phyloP scores from a whole-genome alignment of 1,140 invertebrate species.

The Danaus plexippus region DNA sequence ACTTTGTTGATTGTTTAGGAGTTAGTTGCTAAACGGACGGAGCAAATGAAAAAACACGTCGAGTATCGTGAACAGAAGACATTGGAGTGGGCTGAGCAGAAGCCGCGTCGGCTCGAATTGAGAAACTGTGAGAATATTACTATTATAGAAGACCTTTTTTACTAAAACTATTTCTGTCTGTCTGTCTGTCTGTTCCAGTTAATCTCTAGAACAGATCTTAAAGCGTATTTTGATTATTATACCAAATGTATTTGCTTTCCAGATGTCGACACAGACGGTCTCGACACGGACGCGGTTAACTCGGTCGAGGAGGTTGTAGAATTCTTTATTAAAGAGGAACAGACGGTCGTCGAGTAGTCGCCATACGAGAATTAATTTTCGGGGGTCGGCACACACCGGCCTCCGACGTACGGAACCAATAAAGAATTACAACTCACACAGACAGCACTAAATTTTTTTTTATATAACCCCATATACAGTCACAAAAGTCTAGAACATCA shows the following conservation, averaged over 20 bases:
- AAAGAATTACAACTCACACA: slow-evolving; percentile 19
- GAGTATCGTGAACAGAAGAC: slow-evolving; percentile 83
- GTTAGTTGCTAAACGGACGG: slow-evolving; percentile 92
- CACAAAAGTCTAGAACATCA: slow-evolving; percentile 30
- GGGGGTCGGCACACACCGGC: slow-evolving; percentile 38
- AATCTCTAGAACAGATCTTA: slow-evolving; percentile 1
- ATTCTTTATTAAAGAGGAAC: slow-evolving; percentile 98
- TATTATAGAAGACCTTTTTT: too few species aligned
- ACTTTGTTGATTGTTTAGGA: slow-evolving; percentile 70
- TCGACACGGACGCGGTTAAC: slow-evolving; percentile 88
- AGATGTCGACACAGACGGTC: slow-evolving; percentile 94
- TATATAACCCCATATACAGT: slow-evolving; percentile 42
- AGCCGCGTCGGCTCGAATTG: slow-evolving; percentile 85
- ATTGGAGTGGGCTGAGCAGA: slow-evolving; percentile 83
- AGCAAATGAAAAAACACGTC: slow-evolving; percentile 90
- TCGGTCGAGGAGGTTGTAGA: slow-evolving; percentile 96
- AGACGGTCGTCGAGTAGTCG: slow-evolving; percentile 80
- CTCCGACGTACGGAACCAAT: slow-evolving; percentile 16
- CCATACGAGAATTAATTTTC: slow-evolving; percentile 31
- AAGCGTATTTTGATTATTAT: too few species aligned
- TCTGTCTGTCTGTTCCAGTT: slow-evolving; percentile 7
- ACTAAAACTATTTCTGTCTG: too few species aligned
- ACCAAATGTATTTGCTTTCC: slow-evolving; percentile 16
- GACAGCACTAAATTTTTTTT: slow-evolving; percentile 43
- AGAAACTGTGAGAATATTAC: slow-evolving; percentile 82